phyloP scores from a whole-genome alignment of 2,113 vertebrate genomes.

The Pseudorasbora parva region DNA sequence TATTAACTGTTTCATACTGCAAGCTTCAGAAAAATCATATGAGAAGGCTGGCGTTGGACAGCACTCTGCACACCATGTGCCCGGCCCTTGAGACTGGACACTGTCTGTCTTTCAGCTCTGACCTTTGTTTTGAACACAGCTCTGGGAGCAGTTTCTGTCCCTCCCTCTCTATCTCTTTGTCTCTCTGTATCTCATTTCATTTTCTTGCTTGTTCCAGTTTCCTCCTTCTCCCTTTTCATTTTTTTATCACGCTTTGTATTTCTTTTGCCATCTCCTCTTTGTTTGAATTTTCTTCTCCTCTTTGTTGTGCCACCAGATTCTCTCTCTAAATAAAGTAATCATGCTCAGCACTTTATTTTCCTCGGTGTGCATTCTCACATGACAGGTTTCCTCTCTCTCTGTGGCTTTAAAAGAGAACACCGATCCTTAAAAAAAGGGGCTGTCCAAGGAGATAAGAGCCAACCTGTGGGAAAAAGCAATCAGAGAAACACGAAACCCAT shows the following conservation, averaged over 20 bases:
- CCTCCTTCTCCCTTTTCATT: background rate
- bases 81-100: conserved; percentile 24
- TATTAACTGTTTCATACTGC: background rate
- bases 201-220: conserved; percentile 6
- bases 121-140: conserved; percentile 48
- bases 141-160: conserved; percentile 12
- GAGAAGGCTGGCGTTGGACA: conserved; percentile 13
- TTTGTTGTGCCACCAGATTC: conserved; percentile 10
- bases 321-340: conserved; percentile 39
- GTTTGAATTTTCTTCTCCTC: background rate
- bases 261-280: conserved; percentile 13
- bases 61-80: conserved; percentile 28
- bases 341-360: conserved; percentile 45
- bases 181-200: conserved; percentile 18
- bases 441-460: conserved; percentile 32
- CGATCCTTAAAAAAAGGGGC: background rate
- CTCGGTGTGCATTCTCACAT: conserved; percentile 35
- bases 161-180: conserved; percentile 5
- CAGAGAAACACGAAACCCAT: conserved; percentile 30
- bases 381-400: conserved; percentile 29
- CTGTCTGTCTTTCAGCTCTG: conserved; percentile 34
- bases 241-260: conserved; percentile 22
- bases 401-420: conserved; percentile 17
- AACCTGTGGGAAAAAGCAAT: conserved; percentile 39
- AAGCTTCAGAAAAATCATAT: conserved; percentile 10